phyloP scores from a whole-genome alignment of 35 echinoderm and acorn worm genomes.

The Hemicentrotus pulcherrimus region DNA sequence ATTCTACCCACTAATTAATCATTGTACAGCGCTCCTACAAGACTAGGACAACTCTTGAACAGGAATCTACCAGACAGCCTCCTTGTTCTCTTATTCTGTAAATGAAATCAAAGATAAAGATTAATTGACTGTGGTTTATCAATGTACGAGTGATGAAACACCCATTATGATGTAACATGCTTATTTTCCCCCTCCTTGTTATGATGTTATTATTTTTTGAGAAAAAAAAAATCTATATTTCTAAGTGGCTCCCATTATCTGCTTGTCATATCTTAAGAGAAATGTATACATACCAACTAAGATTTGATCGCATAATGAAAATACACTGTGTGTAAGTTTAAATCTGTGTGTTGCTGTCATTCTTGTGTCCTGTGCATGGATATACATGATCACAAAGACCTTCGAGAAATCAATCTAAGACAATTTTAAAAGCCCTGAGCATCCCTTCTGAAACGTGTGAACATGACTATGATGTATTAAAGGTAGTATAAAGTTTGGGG shows the following conservation, averaged over 20 bases:
- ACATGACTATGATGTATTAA: too few relatives aligned
- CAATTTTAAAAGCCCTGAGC: too few relatives aligned
- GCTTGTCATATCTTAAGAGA: slow-evolving; percentile 1
- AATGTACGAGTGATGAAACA: not conserved
- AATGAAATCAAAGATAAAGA: not conserved
- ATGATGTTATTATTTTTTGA: not conserved
- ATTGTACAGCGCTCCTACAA: not conserved
- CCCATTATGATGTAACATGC: not conserved
- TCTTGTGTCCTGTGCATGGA: not conserved
- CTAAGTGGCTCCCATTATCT: slow-evolving; percentile 28
- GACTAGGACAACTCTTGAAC: not conserved
- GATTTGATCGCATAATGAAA: slow-evolving; percentile 44
- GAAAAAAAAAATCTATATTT: slow-evolving; percentile 23
- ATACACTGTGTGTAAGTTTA: slow-evolving; percentile 46
- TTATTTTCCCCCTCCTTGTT: not conserved
- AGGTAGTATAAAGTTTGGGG: too few relatives aligned
- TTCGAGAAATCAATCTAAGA: too few relatives aligned
- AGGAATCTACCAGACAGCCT: not conserved
- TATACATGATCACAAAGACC: too few relatives aligned
- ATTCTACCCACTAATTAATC: not conserved
- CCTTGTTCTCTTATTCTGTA: not conserved
- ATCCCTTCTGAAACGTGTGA: too few relatives aligned
- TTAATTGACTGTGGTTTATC: not conserved
- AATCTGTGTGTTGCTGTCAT: not conserved
- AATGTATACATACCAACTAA: slow-evolving; percentile 54